Conservation (phyloP, 1,140 invertebrate genomes). For the Drosophila gunungcola region DNA sequence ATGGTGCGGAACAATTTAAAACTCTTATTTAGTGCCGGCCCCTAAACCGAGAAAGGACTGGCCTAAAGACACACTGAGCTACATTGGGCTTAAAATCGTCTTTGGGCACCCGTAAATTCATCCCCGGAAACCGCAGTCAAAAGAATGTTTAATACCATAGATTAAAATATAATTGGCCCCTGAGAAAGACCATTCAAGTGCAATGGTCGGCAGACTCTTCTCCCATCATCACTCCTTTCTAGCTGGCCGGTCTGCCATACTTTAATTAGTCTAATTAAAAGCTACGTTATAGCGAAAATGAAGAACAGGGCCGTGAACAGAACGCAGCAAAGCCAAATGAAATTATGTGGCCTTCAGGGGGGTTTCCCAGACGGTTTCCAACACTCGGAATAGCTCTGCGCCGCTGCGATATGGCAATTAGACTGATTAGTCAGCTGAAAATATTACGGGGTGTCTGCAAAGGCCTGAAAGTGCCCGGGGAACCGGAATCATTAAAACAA, state of each 20-base stretch:
- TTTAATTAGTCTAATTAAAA: conserved; percentile 67
- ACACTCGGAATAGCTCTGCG: neutral
- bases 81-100: conserved; percentile 20
- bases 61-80: conserved; percentile 14
- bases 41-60: conserved; percentile 6
- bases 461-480: conserved; percentile 6
- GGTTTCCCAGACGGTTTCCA: conserved; percentile 9
- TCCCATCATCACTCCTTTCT: conserved; percentile 2
- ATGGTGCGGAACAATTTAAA: conserved; percentile 58
- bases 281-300: conserved; percentile 41
- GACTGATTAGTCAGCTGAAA: conserved; percentile 44
- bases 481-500: conserved; percentile 9
- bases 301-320: conserved; percentile 39
- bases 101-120: conserved; percentile 24
- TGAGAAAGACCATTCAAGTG: conserved; percentile 41
- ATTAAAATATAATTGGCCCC: conserved; percentile 57
- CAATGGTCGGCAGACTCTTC: conserved; percentile 2
- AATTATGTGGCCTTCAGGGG: conserved; percentile 49
- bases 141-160: conserved; percentile 52
- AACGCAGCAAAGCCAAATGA: conserved; percentile 40
- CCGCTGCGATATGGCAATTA: conserved; percentile 43
- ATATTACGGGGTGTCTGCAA: conserved; percentile 13
- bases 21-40: conserved; percentile 37
- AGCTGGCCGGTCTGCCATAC: conserved; percentile 38
- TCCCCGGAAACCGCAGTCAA: conserved; percentile 34